Evolutionary conservation across 2,113 vertebrate species (phyloP).

Genomic region (Caretta caretta): DNA sequence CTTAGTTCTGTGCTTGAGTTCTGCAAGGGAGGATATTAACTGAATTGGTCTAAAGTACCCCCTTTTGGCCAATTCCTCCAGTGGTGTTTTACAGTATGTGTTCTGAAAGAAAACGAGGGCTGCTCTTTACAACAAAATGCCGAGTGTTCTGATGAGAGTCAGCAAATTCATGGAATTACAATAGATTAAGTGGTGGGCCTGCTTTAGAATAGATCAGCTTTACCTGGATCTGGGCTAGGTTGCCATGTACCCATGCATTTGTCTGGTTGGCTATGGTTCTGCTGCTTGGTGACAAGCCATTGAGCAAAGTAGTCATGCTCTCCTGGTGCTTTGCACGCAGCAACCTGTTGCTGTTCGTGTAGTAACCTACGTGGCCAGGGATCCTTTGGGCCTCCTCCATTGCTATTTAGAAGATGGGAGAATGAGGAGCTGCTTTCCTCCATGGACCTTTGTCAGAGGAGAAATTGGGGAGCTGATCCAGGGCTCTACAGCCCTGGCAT

Average conservation of each 20-base stretch:
- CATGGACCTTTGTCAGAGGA: neutral
- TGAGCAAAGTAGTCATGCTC: neutral
- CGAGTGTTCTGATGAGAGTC: neutral
- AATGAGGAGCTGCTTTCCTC: neutral
- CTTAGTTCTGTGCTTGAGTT: neutral
- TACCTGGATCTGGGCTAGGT: neutral
- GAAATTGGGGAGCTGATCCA: neutral
- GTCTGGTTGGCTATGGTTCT: neutral
- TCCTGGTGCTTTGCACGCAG: neutral
- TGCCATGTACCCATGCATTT: rapidly evolving
- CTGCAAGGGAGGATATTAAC: neutral
- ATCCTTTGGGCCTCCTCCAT: neutral
- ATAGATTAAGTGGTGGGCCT: neutral
- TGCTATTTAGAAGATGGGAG: neutral
- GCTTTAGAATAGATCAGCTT: neutral
- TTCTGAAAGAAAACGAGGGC: neutral
- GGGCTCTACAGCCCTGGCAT: neutral
- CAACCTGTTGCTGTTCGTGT: neutral
- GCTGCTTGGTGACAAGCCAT: neutral
- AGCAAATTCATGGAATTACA: neutral
- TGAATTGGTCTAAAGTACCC: neutral
- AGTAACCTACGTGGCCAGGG: neutral
- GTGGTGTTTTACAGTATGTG: neutral
- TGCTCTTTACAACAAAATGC: neutral
- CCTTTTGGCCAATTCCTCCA: neutral